Percentiles rank a stretch among this genome's conserved stretches.
These are phyloP conservation scores for Nyctibius grandis DNA, from an alignment of 2,797 vertebrate genomes.

Conservation along the genomic window DNA sequence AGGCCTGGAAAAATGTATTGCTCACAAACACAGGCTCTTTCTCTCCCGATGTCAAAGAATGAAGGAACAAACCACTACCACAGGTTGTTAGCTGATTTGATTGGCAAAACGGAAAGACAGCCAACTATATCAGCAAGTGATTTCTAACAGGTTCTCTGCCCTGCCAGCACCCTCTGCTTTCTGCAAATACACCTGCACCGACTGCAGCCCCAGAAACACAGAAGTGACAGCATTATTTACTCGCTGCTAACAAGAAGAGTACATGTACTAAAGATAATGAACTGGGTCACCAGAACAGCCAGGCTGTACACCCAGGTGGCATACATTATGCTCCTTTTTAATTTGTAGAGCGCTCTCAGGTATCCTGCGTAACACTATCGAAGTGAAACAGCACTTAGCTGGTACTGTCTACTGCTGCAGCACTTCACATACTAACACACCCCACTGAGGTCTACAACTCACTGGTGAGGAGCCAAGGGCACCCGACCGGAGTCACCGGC, in stretches of 20 bases:
- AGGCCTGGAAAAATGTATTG: neutral
- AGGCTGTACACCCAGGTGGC: neutral
- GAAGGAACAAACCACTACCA: neutral
- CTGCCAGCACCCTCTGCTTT: neutral
- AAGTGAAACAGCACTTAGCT: neutral
- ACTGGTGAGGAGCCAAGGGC: neutral
- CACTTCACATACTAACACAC: neutral
- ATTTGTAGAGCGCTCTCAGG: fast-evolving
- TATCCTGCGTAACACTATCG: neutral
- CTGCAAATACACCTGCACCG: neutral
- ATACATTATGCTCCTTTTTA: neutral
- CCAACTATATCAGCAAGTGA: neutral
- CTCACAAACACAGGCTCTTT: neutral
- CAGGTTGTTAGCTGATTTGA: neutral
- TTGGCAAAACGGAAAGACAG: neutral
- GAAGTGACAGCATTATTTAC: neutral
- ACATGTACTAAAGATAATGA: neutral
- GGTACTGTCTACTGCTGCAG: neutral
- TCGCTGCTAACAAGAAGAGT: neutral
- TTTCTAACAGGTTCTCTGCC: neutral
- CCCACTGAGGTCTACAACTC: neutral
- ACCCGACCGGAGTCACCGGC: fast-evolving
- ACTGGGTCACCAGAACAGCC: neutral
- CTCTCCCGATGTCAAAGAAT: neutral
- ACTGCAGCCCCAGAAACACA: neutral